Base-by-base conservation (phyloP, 2,888 invertebrate genomes). In the Linyphia triangularis region DNA sequence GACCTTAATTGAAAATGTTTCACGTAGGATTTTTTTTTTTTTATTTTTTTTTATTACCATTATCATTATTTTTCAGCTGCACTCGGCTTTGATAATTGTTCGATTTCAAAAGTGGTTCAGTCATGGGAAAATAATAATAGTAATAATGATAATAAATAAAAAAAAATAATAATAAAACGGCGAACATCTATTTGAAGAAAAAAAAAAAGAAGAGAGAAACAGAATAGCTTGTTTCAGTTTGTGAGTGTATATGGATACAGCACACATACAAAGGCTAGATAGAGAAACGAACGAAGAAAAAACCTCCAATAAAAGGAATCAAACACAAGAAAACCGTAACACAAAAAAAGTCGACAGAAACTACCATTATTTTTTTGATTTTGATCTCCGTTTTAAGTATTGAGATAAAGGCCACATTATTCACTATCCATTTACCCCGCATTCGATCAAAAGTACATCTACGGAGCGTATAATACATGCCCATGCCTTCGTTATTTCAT, bases 391-490 rank as follows among this genome's bases (percentile, higher is more conserved):
- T 78, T 82, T 88, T 88, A 88, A 88, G 88, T 83, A 83, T 43
- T 59, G 33, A 83, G 88, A 88, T 88, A 88, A 88, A 88, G 88
- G 82, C 51, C 83, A 83, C 82, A 83, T 88, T 88, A 88, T 88
- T 88, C 88, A 88, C 88, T 63, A 77, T 72, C 88, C 88, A 88
- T 88, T 88, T 88, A 88, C 82, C 57, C 78, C 70, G 88, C 70
- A 75, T 88, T 82, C 88, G 88, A 88, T 88, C 88, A 88, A 88
- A 83, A 88, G 82, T 88, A 77, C 88, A 77, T 77, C 75, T 88
- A 78, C 88, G 28, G 83, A 59, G 40, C 73, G 75, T 81, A 88
- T 88, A 81, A 88, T 88, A 75, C 51, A 51, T 51, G 16, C 16
- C 51, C 51, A 9, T 13, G 51, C 51, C 16, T 51, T 83, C 83